phyloP scores from a whole-genome alignment of 2,797 vertebrate genomes.

The Sebastes matsubarae region DNA sequence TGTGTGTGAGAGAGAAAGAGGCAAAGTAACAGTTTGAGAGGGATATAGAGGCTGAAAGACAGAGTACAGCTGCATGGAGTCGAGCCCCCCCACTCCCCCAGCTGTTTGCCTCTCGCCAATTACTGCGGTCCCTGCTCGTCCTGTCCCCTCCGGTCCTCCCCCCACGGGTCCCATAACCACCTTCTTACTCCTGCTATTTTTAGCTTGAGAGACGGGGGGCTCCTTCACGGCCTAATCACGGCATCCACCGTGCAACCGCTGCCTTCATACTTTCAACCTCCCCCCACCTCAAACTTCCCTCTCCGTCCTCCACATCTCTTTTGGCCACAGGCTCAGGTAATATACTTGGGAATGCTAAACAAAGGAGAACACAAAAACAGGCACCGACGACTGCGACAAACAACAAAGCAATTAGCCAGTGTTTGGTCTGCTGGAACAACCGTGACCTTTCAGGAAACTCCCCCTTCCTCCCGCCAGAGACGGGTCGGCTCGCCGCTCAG shows the following conservation, averaged over 20 bases:
- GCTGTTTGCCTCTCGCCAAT: slow-evolving; percentile 76
- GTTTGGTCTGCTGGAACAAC: slow-evolving; percentile 78
- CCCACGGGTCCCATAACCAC: slow-evolving; percentile 58
- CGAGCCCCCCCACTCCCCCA: slow-evolving; percentile 50
- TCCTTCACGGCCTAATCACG: slow-evolving; percentile 61
- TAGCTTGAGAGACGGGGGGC: slow-evolving; percentile 58
- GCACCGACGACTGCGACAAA: slow-evolving; percentile 56
- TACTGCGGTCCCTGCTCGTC: slow-evolving; percentile 48
- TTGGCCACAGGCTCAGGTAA: slow-evolving; percentile 70
- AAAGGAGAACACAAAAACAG: slow-evolving; percentile 78
- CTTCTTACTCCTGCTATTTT: slow-evolving; percentile 75
- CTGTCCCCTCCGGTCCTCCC: slow-evolving; percentile 35
- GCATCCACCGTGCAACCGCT: slow-evolving; percentile 52
- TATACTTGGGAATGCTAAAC: slow-evolving; percentile 77
- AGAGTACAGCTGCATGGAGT: slow-evolving; percentile 73
- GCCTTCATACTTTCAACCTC: slow-evolving; percentile 50
- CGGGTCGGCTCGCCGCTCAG: slow-evolving; percentile 29
- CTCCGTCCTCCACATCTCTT: slow-evolving; percentile 32
- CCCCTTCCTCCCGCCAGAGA: slow-evolving; percentile 72
- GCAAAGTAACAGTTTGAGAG: slow-evolving; percentile 62
- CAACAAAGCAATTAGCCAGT: slow-evolving; percentile 78
- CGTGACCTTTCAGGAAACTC: slow-evolving; percentile 79
- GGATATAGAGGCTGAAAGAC: slow-evolving; percentile 71
- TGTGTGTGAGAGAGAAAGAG: slow-evolving; percentile 40
- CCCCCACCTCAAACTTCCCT: slow-evolving; percentile 43